phyloP scores from a whole-genome alignment of 1,140 invertebrate genomes.

The Scaptomyza hsui region DNA sequence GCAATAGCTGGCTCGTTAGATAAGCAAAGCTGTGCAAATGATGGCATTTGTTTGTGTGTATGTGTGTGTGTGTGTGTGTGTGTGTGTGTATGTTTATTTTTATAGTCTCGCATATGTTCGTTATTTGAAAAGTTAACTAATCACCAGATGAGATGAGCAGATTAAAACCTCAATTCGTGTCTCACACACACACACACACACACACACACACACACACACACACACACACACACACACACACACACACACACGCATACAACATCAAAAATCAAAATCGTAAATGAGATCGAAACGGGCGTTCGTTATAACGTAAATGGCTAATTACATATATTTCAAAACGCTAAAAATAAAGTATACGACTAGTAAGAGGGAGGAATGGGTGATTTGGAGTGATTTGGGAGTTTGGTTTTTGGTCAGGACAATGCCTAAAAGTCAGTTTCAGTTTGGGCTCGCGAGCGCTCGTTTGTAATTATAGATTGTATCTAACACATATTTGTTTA shows the following conservation, averaged over 20 bases:
- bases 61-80: not conserved
- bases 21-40: conserved; percentile 34
- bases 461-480: conserved; percentile 72
- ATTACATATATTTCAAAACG: conserved; percentile 29
- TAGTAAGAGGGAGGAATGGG: not conserved
- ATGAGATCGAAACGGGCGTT: conserved; percentile 40
- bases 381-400: not conserved
- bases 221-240: conserved; percentile 2
- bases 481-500: conserved; percentile 42
- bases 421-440: conserved; percentile 33
- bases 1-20: conserved; percentile 31
- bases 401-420: conserved; percentile 6
- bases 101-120: conserved; percentile 18
- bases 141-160: conserved; percentile 19
- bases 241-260: conserved; percentile 3
- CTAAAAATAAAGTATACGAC: not conserved
- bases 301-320: conserved; percentile 27
- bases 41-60: conserved; percentile 23
- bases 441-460: not conserved
- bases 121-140: conserved; percentile 26
- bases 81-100: not conserved
- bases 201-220: conserved; percentile 4
- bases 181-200: not conserved
- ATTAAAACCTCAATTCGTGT: conserved; percentile 10
- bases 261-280: conserved; percentile 37